Evolutionary conservation across 2,888 invertebrate genomes (phyloP), one percentile per base, ranked within the genome.

Genomic region (Hermodice carunculata): DNA sequence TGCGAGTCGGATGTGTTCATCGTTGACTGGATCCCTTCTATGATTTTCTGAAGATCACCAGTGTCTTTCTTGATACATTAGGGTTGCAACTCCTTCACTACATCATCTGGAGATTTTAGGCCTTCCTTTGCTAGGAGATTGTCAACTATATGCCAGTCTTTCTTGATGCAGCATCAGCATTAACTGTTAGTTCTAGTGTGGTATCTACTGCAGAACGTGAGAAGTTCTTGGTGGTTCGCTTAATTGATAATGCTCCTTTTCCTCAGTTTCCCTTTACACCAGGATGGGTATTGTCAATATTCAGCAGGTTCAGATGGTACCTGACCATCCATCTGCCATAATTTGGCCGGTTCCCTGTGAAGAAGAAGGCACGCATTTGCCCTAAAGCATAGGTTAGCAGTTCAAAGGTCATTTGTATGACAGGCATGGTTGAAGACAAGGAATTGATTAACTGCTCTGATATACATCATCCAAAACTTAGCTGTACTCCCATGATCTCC

Each of bases 321-420:
- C 59, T 70, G 6, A 64, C 51, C 70, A 70, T 56, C 74, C 70
- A 74, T 29, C 72, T 49, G 6, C 72, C 42, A 61, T 74, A 73
- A 46, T 70, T 70, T 5, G 63, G 53, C 14, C 66, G 51, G 60
- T 61, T 67, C 22, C 58, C 64, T 8, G 64, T 62, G 64, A 74
- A 74, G 54, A 68, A 73, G 14, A 63, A 17, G 26, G 57, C 43
- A 26, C 8, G 11, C 42, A 57, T 57, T 44, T 26, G 22, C 26
- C 60, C 52, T n/a, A 69, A 37, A 32, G 59, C 31, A 32, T 62
- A 57, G 28, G 60, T 63, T 58, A 66, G 70, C 26, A 70, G 53
- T 1, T 61, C 49, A 17, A 70, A 24, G n/a, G 46, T 68, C 70
- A 66, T 67, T 73, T 43, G 67, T 70, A 43, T 66, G 31, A 31